Evolutionary conservation across 2,113 vertebrate genomes (phyloP).

Genomic region (Hippoglossus stenolepis): DNA sequence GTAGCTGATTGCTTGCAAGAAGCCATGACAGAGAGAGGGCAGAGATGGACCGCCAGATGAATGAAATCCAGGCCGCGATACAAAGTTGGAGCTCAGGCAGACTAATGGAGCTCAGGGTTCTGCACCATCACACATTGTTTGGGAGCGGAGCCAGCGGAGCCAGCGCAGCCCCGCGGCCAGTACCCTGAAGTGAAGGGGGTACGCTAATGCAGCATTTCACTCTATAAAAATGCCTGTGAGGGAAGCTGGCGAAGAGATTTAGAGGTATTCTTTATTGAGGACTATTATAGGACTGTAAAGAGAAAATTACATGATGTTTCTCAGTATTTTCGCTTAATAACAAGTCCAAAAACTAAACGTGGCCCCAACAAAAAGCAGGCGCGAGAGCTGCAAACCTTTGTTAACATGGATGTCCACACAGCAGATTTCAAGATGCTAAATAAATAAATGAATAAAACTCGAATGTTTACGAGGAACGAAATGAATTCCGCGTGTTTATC

Average conservation of each 20-base stretch:
- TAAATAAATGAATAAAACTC: not conserved
- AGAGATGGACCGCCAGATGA: slow-evolving; percentile 59
- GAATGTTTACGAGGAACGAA: not conserved
- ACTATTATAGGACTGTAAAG: not conserved
- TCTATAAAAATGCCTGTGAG: not conserved
- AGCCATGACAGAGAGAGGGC: slow-evolving; percentile 29
- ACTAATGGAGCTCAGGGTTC: slow-evolving; percentile 61
- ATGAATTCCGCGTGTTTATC: not conserved
- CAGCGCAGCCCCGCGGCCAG: not conserved
- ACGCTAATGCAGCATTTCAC: not conserved
- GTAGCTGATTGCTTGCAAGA: slow-evolving; percentile 54
- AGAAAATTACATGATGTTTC: not conserved
- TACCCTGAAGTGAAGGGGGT: slow-evolving; percentile 3
- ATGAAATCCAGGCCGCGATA: slow-evolving; percentile 62
- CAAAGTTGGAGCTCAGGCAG: slow-evolving; percentile 36
- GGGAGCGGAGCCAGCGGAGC: slow-evolving; percentile 43
- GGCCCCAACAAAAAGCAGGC: no score
- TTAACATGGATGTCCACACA: not conserved
- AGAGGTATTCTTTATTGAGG: no score
- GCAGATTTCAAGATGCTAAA: not conserved
- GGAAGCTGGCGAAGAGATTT: not conserved
- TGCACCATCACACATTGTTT: slow-evolving; percentile 57
- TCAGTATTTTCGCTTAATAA: not conserved
- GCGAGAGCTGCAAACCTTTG: not conserved
- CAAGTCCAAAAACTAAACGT: not conserved